Percentiles rank a stretch among this genome's conserved stretches.
These are phyloP conservation scores for Sesia bembeciformis DNA, from an alignment of 2,888 invertebrate genomes.

Conservation along the genomic window DNA sequence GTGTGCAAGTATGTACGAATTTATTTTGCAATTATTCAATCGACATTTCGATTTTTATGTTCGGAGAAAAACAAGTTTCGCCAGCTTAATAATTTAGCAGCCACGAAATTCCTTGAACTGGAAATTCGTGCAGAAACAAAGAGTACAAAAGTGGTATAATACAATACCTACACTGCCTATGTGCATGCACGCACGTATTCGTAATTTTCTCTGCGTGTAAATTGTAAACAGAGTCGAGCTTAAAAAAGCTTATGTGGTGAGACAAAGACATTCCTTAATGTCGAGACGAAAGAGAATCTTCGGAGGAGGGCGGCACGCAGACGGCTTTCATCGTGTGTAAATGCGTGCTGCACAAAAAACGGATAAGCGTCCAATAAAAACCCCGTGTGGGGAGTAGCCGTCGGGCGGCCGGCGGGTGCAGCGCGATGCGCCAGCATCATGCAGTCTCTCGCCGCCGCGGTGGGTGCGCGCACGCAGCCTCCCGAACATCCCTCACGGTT, in stretches of 20 bases:
- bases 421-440: conserved; percentile 46
- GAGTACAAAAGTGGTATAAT: no score
- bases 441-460: conserved; percentile 63
- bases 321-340: conserved; percentile 59
- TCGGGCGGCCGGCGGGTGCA: conserved; percentile 66
- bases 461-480: conserved; percentile 69
- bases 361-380: conserved; percentile 69
- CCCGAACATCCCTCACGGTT: conserved; percentile 17
- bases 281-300: conserved; percentile 58
- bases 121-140: no score
- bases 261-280: conserved; percentile 59
- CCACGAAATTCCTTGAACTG: no score
- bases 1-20: not conserved
- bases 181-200: no score
- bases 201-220: conserved; percentile 8
- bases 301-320: conserved; percentile 54
- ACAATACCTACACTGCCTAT: no score
- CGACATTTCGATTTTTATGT: no score
- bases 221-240: conserved; percentile 27
- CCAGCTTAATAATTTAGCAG: no score
- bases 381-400: conserved; percentile 60
- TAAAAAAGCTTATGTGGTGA: conserved; percentile 31
- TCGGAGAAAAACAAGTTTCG: no score
- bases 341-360: conserved; percentile 62
- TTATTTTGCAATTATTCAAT: no score